Percentiles rank a stretch among this genome's conserved stretches.
Conservation (phyloP, 2,113 vertebrate genomes). For the Microtus ochrogaster region DNA sequence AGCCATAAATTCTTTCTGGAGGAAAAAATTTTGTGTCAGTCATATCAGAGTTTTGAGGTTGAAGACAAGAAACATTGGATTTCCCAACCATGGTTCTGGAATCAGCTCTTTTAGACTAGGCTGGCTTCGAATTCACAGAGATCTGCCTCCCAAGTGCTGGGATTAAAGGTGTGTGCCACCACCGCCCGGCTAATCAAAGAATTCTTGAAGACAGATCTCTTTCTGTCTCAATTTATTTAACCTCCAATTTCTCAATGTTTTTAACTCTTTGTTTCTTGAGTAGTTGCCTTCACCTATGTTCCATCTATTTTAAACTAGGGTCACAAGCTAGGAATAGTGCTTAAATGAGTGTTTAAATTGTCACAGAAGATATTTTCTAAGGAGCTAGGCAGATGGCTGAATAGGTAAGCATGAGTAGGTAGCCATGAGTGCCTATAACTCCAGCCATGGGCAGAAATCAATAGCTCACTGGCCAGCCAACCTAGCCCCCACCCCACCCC, state of each 20-base stretch:
- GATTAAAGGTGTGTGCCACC: no score
- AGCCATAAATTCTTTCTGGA: slow-evolving; percentile 19
- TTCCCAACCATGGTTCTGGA: neutral
- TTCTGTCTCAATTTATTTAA: neutral
- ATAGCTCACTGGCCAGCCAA: neutral
- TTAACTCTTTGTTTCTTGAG: neutral
- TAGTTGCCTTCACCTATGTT: neutral
- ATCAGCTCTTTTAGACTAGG: no score
- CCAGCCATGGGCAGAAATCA: no score
- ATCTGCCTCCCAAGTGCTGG: no score
- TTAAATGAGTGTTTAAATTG: slow-evolving; percentile 7
- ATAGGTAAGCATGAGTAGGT: no score
- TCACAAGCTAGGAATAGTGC: slow-evolving; percentile 42
- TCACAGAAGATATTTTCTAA: neutral
- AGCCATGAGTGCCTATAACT: neutral
- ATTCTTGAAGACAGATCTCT: slow-evolving; percentile 55
- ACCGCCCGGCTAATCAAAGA: neutral
- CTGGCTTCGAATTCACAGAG: no score
- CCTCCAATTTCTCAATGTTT: slow-evolving; percentile 19
- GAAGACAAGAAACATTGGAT: slow-evolving; percentile 30
- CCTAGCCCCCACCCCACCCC: neutral
- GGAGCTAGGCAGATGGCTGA: neutral
- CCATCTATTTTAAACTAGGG: slow-evolving; percentile 52
- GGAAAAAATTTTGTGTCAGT: neutral
- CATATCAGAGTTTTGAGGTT: slow-evolving; percentile 1